phyloP scores from a whole-genome alignment of 2,888 invertebrate species.

The Nesidiocoris tenuis region DNA sequence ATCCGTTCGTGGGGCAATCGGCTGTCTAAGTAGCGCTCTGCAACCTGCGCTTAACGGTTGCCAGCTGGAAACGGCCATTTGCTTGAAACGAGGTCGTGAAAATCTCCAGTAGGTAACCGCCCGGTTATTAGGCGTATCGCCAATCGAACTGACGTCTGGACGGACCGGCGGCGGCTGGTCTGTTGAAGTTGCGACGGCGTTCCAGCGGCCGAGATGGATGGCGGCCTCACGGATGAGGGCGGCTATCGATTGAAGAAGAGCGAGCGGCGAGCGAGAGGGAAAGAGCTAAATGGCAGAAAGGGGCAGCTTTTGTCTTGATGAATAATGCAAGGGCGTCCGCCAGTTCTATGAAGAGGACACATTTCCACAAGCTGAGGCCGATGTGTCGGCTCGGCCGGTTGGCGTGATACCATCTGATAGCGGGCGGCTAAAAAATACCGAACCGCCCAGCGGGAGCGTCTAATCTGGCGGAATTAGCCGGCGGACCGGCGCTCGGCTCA shows the following conservation, averaged over 20 bases:
- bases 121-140: neutral
- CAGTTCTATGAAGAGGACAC: neutral
- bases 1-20: too few relatives aligned
- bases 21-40: too few relatives aligned
- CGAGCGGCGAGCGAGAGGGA: constrained; percentile 13
- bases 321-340: constrained; percentile 30
- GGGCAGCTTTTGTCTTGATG: constrained; percentile 39
- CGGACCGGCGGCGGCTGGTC: neutral
- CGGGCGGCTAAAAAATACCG: neutral
- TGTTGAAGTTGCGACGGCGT: neutral
- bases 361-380: neutral
- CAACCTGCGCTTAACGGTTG: too few relatives aligned
- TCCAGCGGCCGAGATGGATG: neutral
- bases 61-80: too few relatives aligned
- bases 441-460: neutral
- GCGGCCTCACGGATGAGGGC: neutral
- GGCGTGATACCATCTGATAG: neutral
- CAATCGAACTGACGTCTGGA: neutral
- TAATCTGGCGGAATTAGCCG: neutral
- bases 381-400: neutral
- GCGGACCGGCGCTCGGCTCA: neutral
- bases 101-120: neutral
- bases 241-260: constrained; percentile 36
- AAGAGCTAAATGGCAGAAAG: constrained; percentile 38
- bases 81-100: neutral